Conservation (phyloP, 2,113 vertebrate species). For the Globicephala melas region DNA sequence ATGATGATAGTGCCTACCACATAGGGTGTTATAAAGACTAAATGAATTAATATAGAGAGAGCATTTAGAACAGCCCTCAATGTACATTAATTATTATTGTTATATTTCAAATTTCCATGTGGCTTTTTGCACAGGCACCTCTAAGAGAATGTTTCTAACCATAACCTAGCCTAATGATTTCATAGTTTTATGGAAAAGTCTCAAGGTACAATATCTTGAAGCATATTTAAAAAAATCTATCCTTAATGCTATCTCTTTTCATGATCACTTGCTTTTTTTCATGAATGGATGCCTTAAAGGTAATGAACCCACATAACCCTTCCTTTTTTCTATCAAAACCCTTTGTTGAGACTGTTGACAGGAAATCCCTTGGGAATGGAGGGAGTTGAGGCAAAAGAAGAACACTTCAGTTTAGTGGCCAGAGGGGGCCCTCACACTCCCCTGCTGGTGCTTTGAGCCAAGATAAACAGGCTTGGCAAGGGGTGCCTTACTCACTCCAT, state of each 20-base stretch:
- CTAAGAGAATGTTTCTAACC: background rate
- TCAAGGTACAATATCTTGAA: background rate
- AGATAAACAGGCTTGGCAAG: constrained; percentile 58
- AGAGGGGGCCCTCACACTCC: background rate
- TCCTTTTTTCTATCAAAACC: background rate
- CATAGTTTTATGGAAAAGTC: background rate
- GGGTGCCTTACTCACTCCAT: constrained; percentile 6
- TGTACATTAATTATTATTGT: background rate
- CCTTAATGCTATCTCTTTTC: background rate
- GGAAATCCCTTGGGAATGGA: background rate
- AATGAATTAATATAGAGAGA: background rate
- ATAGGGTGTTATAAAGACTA: background rate
- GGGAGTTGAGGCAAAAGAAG: constrained; percentile 26
- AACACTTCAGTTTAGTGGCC: background rate
- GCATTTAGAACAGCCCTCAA: background rate
- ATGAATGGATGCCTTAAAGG: constrained; percentile 29
- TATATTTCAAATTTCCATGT: background rate
- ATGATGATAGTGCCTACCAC: background rate
- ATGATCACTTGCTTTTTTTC: constrained; percentile 2
- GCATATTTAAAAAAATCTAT: background rate
- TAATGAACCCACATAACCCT: background rate
- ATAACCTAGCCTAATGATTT: background rate
- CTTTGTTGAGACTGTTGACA: background rate
- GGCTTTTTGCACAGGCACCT: background rate
- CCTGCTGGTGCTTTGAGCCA: constrained; percentile 32